Conservation (phyloP, 1,140 invertebrate species). For the Drosophila takahashii region DNA sequence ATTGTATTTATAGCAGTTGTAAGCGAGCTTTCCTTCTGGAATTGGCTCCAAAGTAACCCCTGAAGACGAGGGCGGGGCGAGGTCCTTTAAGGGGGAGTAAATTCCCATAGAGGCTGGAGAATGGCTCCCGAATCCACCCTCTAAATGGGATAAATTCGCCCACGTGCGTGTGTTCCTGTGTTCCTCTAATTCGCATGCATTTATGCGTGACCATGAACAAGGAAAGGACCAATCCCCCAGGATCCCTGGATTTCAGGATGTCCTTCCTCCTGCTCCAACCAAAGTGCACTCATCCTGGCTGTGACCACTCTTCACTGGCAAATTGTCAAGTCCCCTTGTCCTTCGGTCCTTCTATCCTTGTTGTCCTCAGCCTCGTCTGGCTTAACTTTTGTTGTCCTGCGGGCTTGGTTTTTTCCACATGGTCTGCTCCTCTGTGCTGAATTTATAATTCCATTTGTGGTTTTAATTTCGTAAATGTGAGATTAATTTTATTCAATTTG, state of each 20-base stretch:
- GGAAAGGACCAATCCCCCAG: conserved; percentile 18
- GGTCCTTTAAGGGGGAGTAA: conserved; percentile 32
- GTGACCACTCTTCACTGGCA: conserved; percentile 62
- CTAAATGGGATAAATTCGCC: conserved; percentile 22
- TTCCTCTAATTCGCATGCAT: conserved; percentile 79
- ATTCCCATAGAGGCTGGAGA: conserved; percentile 54
- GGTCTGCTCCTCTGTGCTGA: conserved; percentile 60
- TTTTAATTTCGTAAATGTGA: conserved; percentile 83
- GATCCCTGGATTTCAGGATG: not conserved
- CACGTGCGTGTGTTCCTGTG: conserved; percentile 54
- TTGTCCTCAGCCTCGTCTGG: conserved; percentile 54
- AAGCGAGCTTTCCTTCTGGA: conserved; percentile 38
- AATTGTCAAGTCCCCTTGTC: conserved; percentile 57
- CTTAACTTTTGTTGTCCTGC: conserved; percentile 82
- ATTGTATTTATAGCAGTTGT: conserved; percentile 70
- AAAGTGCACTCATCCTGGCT: conserved; percentile 35
- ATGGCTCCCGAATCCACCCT: conserved; percentile 18
- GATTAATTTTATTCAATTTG: conserved; percentile 82
- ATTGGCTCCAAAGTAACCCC: conserved; percentile 59
- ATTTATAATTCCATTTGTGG: conserved; percentile 84
- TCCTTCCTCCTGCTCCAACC: not conserved
- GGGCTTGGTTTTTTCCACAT: conserved; percentile 63
- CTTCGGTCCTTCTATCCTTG: conserved; percentile 15
- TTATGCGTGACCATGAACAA: conserved; percentile 79
- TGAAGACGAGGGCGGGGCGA: conserved; percentile 4